These are phyloP conservation scores for Metacarcinus magister DNA, from an alignment of 2,888 invertebrate genomes.

Conservation along the genomic window DNA sequence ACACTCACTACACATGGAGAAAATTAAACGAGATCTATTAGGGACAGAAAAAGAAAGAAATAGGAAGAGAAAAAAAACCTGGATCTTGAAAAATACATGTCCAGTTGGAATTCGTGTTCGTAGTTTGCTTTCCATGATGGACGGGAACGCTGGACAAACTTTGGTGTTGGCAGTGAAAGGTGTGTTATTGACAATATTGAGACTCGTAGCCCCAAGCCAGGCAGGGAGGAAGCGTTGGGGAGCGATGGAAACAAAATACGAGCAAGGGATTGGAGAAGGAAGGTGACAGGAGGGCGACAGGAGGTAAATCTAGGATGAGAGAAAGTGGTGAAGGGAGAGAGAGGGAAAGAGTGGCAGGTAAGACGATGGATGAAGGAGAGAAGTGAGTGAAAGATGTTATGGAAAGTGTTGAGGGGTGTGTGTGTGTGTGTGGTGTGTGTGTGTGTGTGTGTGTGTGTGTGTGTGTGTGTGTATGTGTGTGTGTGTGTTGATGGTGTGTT, in stretches of 20 bases:
- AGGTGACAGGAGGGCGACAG: not conserved
- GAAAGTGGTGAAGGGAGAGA: not conserved
- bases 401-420: not conserved
- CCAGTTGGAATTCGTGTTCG: not conserved
- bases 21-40: not conserved
- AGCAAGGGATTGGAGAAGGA: not conserved
- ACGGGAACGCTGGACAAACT: constrained; percentile 43
- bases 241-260: constrained; percentile 31
- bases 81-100: not conserved
- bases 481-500: constrained; percentile 17
- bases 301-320: not conserved
- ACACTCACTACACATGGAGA: not conserved
- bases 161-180: not conserved
- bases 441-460: not conserved
- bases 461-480: constrained; percentile 55
- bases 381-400: not conserved
- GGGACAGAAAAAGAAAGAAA: not conserved
- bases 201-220: not conserved
- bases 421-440: constrained; percentile 18
- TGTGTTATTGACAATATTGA: constrained; percentile 30
- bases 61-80: not conserved
- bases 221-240: not conserved
- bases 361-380: not conserved
- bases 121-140: not conserved
- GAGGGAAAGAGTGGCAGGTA: constrained; percentile 29